Evolutionary conservation across 2,888 invertebrate genomes (phyloP), one percentile per base, ranked within the genome.

Genomic region (Sphinx pinastri): DNA sequence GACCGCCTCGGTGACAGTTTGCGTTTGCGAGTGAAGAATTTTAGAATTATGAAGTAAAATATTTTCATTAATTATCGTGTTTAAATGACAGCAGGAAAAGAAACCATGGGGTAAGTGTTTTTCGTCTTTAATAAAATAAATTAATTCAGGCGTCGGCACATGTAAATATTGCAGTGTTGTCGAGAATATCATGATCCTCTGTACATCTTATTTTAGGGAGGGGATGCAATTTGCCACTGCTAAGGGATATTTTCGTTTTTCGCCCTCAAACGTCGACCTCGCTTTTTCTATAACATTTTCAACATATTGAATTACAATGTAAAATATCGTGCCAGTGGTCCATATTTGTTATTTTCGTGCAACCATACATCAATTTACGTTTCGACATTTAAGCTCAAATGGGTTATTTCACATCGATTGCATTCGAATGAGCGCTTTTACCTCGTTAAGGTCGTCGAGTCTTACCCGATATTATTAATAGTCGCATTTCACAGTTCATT

Each of bases 71-170:
- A 86, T 87, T 89, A 90, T 85, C 85, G 88, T 88, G 88, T 92
- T 91, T 95, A 95, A 95, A 97, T 97, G 97, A 96, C 96, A 95
- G 96, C 96, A 91, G 97, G 96, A 94, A 97, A 96, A 94, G 96
- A 97, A 94, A 95, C 95, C 81, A 97, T 97, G 97, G 97, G 97
- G 97, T 97, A 90, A 95, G 95, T 95, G 77, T 52, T 19, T 11
- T 69, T 31, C 31, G 71, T 70, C 75, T 47, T 14, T 14, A 58
- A 16, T 71, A n/a, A 63, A 31, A n/a, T 13, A 47, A 63, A 63
- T 63, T 69, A 63, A 52, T 54, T 60, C 19, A 16, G 38, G n/a
- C 49, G 8, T 58, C 38, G 16, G 55, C 14, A 45, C 12, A 31
- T 14, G 25, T n/a, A 51, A 49, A 67, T 59, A 63, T 52, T 38